These are phyloP conservation scores for Sphenodon punctatus DNA, from an alignment of 2,797 vertebrate species.

Conservation along the genomic window DNA sequence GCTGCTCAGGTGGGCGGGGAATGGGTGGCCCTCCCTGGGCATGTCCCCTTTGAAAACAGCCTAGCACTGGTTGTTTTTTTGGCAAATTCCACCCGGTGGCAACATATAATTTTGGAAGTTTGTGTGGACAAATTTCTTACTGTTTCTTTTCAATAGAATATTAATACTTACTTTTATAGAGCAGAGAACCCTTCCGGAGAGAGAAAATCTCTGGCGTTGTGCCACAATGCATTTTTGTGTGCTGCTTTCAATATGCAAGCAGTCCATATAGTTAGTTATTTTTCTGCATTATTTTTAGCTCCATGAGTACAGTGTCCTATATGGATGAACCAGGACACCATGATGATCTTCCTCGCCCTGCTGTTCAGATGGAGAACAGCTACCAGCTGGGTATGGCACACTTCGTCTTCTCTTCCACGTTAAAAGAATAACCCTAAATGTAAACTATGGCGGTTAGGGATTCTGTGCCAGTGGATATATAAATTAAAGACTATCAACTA, in stretches of 20 bases:
- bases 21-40: no score
- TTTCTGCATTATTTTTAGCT: constrained; percentile 67
- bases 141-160: no score
- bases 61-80: no score
- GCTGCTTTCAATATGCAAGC: neutral
- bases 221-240: no score
- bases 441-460: neutral
- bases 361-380: constrained; percentile 81
- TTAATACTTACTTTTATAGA: no score
- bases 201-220: no score
- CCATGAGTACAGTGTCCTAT: constrained; percentile 78
- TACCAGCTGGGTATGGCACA: constrained; percentile 74
- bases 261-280: neutral
- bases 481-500: neutral
- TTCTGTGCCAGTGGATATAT: neutral
- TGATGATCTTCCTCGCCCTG: constrained; percentile 71
- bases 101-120: neutral
- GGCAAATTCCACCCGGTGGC: neutral
- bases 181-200: no score
- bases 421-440: neutral
- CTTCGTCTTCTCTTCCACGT: neutral
- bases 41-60: no score
- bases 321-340: constrained; percentile 80
- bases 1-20: neutral
- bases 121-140: no score